Percentiles rank a stretch among this genome's conserved stretches.
phyloP scores from a whole-genome alignment of 2,888 invertebrate genomes.

The Anthrax anthrax region DNA sequence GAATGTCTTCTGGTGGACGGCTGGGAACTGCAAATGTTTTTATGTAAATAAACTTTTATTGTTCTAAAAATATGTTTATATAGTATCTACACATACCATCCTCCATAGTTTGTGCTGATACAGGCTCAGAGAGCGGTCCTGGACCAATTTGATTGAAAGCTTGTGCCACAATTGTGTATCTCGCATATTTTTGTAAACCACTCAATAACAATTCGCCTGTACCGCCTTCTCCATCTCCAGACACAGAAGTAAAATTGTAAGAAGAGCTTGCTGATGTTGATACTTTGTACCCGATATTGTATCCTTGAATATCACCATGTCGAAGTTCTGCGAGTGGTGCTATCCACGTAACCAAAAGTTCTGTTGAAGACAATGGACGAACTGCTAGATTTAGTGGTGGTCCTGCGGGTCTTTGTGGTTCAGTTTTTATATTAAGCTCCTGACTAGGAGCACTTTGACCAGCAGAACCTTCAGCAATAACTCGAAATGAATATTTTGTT shows the following conservation, averaged over 20 bases:
- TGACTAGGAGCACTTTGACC: slow-evolving; percentile 53
- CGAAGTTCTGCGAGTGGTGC: slow-evolving; percentile 53
- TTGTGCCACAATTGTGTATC: slow-evolving; percentile 54
- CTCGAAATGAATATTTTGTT: slow-evolving; percentile 52
- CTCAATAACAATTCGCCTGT: slow-evolving; percentile 48
- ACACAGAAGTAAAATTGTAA: slow-evolving; percentile 54
- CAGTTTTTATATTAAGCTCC: slow-evolving; percentile 47
- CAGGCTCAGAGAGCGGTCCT: slow-evolving; percentile 54
- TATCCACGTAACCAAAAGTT: slow-evolving; percentile 58
- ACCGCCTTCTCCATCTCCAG: slow-evolving; percentile 54
- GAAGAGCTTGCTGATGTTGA: slow-evolving; percentile 37
- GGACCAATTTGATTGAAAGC: slow-evolving; percentile 62
- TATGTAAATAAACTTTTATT: neutral
- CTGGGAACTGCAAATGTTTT: slow-evolving; percentile 47
- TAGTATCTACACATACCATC: slow-evolving; percentile 53
- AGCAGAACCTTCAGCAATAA: slow-evolving; percentile 60
- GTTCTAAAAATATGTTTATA: neutral
- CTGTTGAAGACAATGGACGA: slow-evolving; percentile 55
- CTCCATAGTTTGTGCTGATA: slow-evolving; percentile 55
- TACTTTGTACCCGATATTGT: slow-evolving; percentile 46
- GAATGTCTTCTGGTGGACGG: slow-evolving; percentile 60
- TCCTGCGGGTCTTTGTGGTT: slow-evolving; percentile 56
- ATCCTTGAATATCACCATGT: slow-evolving; percentile 63
- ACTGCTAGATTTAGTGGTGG: slow-evolving; percentile 52
- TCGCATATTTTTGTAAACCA: slow-evolving; percentile 48